These are phyloP conservation scores for Drosophila subsilvestris DNA, from an alignment of 2,888 invertebrate species.

Conservation along the genomic window DNA sequence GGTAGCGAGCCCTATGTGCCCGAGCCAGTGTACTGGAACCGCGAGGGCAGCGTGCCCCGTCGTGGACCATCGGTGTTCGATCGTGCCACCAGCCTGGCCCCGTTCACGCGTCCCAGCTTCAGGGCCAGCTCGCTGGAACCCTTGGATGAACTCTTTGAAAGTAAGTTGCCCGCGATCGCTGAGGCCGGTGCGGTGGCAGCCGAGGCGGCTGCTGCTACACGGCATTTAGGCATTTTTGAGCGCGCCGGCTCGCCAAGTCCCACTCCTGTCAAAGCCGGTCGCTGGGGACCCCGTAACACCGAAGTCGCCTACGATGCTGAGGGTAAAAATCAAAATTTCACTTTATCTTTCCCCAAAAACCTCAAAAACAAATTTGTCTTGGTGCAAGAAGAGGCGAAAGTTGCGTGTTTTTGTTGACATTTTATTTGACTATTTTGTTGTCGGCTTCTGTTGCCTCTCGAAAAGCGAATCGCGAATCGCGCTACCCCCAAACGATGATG, in stretches of 20 bases:
- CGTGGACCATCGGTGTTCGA: slow-evolving; percentile 80
- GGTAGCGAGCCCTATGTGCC: slow-evolving; percentile 83
- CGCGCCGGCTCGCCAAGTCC: slow-evolving; percentile 87
- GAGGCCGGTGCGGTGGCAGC: slow-evolving; percentile 60
- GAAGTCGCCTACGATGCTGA: slow-evolving; percentile 90
- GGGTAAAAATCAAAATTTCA: slow-evolving; percentile 86
- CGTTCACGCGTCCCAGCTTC: slow-evolving; percentile 77
- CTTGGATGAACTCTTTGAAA: slow-evolving; percentile 82
- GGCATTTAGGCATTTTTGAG: slow-evolving; percentile 76
- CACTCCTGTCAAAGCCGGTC: slow-evolving; percentile 89
- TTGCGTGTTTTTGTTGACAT: slow-evolving; percentile 60
- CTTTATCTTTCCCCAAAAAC: slow-evolving; percentile 18
- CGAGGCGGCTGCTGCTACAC: slow-evolving; percentile 50
- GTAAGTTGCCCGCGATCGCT: slow-evolving; percentile 78
- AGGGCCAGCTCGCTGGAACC: slow-evolving; percentile 83
- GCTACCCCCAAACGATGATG: slow-evolving; percentile 12
- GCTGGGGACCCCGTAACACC: slow-evolving; percentile 88
- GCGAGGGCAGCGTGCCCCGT: slow-evolving; percentile 71
- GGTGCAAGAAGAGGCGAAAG: slow-evolving; percentile 67
- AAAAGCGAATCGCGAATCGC: slow-evolving; percentile 38
- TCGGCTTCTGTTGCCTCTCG: slow-evolving; percentile 57
- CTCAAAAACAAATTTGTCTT: slow-evolving; percentile 47
- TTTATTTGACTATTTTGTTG: slow-evolving; percentile 37
- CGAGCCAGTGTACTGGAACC: slow-evolving; percentile 77
- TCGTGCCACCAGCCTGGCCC: slow-evolving; percentile 82